Evolutionary conservation across 2,797 vertebrate genomes (phyloP).

Genomic region (Sciurus carolinensis): DNA sequence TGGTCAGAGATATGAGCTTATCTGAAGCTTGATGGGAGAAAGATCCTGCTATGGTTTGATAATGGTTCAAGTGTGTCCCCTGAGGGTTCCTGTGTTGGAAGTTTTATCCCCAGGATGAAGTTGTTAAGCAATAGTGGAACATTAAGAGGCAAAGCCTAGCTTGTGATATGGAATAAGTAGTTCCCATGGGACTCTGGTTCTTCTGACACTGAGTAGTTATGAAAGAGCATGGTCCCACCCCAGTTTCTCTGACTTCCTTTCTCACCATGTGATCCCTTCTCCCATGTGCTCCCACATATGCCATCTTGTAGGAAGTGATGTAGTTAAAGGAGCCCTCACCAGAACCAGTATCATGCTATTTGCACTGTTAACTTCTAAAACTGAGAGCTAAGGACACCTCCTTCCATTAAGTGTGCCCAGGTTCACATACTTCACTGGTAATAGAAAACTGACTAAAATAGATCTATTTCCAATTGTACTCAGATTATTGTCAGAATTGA

Average conservation of each 20-base stretch:
- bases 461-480: background rate
- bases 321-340: background rate
- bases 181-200: background rate
- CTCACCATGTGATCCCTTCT: too few species aligned
- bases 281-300: background rate
- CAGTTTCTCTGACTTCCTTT: background rate
- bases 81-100: background rate
- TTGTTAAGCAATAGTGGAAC: background rate
- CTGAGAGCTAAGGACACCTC: background rate
- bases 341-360: background rate
- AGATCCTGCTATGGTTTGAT: background rate
- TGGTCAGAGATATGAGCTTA: background rate
- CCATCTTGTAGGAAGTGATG: background rate
- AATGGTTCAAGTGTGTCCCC: background rate
- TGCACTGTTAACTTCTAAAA: background rate
- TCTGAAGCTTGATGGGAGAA: background rate
- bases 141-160: background rate
- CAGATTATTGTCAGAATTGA: background rate
- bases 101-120: rapidly evolving
- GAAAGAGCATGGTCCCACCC: rapidly evolving
- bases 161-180: background rate
- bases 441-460: background rate
- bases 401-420: background rate
- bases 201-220: background rate
- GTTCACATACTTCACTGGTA: background rate